Evolutionary conservation across 2,888 invertebrate species (phyloP), one percentile per base, ranked within the genome.

Genomic region (Xanthia togata): DNA sequence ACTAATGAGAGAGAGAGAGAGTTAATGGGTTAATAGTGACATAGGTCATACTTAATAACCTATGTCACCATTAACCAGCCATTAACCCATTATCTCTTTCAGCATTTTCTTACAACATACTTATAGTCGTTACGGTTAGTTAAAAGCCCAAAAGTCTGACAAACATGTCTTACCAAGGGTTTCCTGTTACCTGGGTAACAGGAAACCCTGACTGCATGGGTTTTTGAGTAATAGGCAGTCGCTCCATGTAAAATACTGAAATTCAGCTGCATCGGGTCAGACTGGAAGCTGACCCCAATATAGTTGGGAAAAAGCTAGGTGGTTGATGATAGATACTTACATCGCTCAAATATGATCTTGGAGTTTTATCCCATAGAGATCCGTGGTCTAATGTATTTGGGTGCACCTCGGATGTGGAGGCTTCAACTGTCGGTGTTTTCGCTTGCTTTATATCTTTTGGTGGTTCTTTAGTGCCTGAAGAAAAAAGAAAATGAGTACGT

Each of bases 401-500:
- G 26, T 62, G 53, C 20, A 85, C 84, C 57, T 77, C 84, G 11
- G 79, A 44, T 57, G 85, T 62, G n/a, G 82, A 26, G 6, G 85
- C 35, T 31, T 83, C 74, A 60, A 59, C 76, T n/a, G 73, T 64
- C 14, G 62, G 41, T 26, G 55, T 62, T 60, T 89, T 91, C 9
- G 81, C 74, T 14, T 83, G 89, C 38, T 70, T 70, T 53, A 77
- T 73, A 26, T 89, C 86, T 38, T 89, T 89, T 50, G 67, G n/a
- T 17, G 89, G 79, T 70, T 90, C 90, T 62, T 81, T 89, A 41
- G 88, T 88, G 14, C 83, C 93, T 93, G 83, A 76, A 87, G 77
- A 57, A 78, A 23, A 23, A 50, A 50, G 6, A 20, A 68, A 41
- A 35, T 17, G 11, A 68, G 5, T 35, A 17, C 2, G 9, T 31